Evolutionary conservation across 2,888 invertebrate genomes (phyloP).

Genomic region (Nyleta sp.): DNA sequence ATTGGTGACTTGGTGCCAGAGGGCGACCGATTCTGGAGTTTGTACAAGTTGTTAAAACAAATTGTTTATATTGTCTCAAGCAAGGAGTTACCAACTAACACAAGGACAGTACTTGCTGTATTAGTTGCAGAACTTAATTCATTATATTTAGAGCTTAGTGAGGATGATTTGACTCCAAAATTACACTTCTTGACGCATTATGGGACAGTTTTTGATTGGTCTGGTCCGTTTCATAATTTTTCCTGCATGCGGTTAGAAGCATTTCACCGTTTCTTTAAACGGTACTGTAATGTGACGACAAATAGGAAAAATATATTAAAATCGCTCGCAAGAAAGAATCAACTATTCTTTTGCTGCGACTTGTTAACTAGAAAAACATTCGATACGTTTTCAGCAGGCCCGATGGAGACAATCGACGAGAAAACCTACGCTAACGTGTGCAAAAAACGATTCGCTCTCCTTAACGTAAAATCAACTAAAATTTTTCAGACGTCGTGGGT

Average conservation of each 20-base stretch:
- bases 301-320: conserved; percentile 7
- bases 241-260: conserved; percentile 44
- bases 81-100: conserved; percentile 25
- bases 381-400: background rate
- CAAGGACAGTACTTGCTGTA: conserved; percentile 1
- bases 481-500: background rate
- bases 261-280: conserved; percentile 9
- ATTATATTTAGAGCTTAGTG: conserved; percentile 20
- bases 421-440: background rate
- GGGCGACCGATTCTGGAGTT: conserved; percentile 21
- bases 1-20: conserved; percentile 29
- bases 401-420: background rate
- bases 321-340: conserved; percentile 3
- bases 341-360: background rate
- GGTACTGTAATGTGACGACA: background rate
- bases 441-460: background rate
- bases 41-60: conserved; percentile 22
- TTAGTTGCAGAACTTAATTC: conserved; percentile 27
- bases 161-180: conserved; percentile 30
- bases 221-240: conserved; percentile 37
- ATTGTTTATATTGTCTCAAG: conserved; percentile 11
- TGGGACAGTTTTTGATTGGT: conserved; percentile 22
- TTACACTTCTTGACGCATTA: conserved; percentile 42
- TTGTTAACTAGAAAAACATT: background rate
- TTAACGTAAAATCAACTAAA: background rate